Evolutionary conservation across 2,113 vertebrate genomes (phyloP), one percentile per base, ranked within the genome.

Genomic region (Cisticola juncidis): DNA sequence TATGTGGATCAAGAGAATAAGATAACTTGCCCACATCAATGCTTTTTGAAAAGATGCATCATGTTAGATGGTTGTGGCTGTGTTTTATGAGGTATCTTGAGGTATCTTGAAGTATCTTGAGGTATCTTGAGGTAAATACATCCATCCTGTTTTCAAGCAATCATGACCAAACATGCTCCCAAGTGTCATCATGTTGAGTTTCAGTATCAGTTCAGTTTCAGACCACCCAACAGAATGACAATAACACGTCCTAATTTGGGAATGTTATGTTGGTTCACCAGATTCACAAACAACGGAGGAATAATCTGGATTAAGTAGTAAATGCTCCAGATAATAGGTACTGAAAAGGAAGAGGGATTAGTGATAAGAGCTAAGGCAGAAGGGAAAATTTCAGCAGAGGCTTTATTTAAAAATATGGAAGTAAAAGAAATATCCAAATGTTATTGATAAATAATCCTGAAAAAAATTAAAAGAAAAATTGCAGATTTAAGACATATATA

Each of bases 261-360:
- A 90, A 53, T 45, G 25, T 73, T 68, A 68, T 5, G 10, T 57
- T 82, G 61, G 48, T 21, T 85, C 45, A 72, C 18, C 33, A 85
- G 81, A 61, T 65, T 78, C 45, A 68, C 35, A 71, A 58, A 89
- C 42, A 76, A 40, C 5, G 8, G 23, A 57, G 23, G 29, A 88
- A 88, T 40, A 92, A 94, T 88, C n/a, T 66, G 66, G 22, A 90
- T 86, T 93, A 90, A 90, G 21, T 25, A 64, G 44, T 45, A 90
- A 74, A 61, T 69, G 57, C 24, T 85, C n/a, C 40, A 45, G 31
- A 35, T 65, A 72, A 36, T 3, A 81, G 24, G 24, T 40, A 81
- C 38, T 57, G 61, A 85, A 79, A 84, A 91, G 35, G 35, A 89
- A 73, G 45, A 56, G 65, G 36, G 40, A 92, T 83, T 78, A 81